phyloP scores from a whole-genome alignment of 2,888 invertebrate genomes.

The Lomographa bimaculata region DNA sequence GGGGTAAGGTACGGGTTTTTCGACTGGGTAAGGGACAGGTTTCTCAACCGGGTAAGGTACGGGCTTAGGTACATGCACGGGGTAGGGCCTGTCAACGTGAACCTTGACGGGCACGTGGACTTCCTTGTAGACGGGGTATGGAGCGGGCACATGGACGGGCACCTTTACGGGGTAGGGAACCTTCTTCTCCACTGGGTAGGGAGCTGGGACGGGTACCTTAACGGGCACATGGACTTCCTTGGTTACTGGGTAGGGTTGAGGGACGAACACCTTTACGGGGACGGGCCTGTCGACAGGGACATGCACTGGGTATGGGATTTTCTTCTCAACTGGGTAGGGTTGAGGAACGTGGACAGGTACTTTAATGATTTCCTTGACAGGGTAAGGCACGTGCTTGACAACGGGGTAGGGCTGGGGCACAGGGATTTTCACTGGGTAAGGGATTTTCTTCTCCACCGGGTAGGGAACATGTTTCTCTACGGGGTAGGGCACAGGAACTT shows the following conservation, averaged over 20 bases:
- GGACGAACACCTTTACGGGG: slow-evolving; percentile 81
- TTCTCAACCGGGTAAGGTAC: slow-evolving; percentile 85
- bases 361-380: slow-evolving; percentile 85
- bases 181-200: slow-evolving; percentile 87
- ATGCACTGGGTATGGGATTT: slow-evolving; percentile 81
- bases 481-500: slow-evolving; percentile 88
- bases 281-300: slow-evolving; percentile 78
- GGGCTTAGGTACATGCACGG: slow-evolving; percentile 84
- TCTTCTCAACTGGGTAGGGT: slow-evolving; percentile 88
- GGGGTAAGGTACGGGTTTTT: slow-evolving; percentile 80
- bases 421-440: slow-evolving; percentile 84
- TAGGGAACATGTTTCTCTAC: slow-evolving; percentile 88
- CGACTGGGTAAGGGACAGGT: slow-evolving; percentile 73
- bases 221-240: slow-evolving; percentile 86
- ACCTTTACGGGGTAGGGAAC: slow-evolving; percentile 87
- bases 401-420: slow-evolving; percentile 88
- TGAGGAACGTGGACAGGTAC: slow-evolving; percentile 86
- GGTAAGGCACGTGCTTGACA: slow-evolving; percentile 86
- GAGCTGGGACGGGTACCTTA: slow-evolving; percentile 87
- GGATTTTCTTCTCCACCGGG: slow-evolving; percentile 86
- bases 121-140: slow-evolving; percentile 85
- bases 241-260: slow-evolving; percentile 84
- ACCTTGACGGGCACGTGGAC: slow-evolving; percentile 85
- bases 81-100: slow-evolving; percentile 86
- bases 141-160: slow-evolving; percentile 84